A percentile compares a stretch with the other conserved stretches of the same genome.
Conservation (phyloP, 2,113 vertebrate genomes). For the Pseudorhombus dupliciocellatus region DNA sequence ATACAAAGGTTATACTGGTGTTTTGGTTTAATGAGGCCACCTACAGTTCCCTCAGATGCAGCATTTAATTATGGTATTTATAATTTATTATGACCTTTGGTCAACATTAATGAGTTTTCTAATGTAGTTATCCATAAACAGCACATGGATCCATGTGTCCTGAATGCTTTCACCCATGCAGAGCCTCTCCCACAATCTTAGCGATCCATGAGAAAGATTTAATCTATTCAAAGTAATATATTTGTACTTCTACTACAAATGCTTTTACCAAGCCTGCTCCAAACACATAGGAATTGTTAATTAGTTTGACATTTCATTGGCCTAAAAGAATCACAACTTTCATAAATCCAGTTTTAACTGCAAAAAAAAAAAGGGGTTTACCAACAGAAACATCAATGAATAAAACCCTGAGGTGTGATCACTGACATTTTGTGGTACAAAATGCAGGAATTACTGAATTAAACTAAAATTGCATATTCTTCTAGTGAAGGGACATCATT, state of each 20-base stretch:
- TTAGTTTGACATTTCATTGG: not conserved
- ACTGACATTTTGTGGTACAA: not conserved
- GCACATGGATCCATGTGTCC: not conserved
- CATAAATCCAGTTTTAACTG: not conserved
- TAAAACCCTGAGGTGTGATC: not conserved
- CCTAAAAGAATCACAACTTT: not conserved
- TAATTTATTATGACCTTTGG: constrained; percentile 29
- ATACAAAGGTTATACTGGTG: not conserved
- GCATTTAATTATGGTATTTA: constrained; percentile 22
- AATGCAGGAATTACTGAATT: not conserved
- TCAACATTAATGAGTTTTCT: constrained; percentile 19
- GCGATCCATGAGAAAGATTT: not conserved
- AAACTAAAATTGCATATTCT: too few relatives aligned
- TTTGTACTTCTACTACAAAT: not conserved
- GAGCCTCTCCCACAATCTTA: not conserved
- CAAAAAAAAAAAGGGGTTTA: not conserved
- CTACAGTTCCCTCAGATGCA: not conserved
- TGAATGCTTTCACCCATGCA: not conserved
- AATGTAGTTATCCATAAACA: constrained; percentile 12
- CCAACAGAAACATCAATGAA: not conserved
- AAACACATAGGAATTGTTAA: not conserved
- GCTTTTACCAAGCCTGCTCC: not conserved
- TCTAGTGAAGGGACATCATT: too few relatives aligned
- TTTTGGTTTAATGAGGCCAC: constrained; percentile 2
- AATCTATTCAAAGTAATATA: not conserved